Percentiles rank a stretch among this genome's conserved stretches.
Evolutionary conservation across 2,888 invertebrate genomes (phyloP).

Genomic region (Abrostola tripartita): DNA sequence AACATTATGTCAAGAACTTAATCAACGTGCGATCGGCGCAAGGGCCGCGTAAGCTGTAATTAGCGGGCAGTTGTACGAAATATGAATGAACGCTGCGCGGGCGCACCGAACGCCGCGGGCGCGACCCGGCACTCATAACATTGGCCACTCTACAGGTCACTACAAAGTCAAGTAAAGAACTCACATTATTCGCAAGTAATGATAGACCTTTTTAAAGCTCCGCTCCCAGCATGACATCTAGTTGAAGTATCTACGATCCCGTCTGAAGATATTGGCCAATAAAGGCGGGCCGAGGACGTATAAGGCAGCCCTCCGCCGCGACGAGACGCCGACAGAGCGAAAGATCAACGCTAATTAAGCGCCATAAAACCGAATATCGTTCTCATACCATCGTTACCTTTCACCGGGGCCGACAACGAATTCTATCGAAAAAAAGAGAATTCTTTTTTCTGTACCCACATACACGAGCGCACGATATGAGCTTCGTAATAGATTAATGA

Average conservation of each 20-base stretch:
- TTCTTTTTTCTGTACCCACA: constrained; percentile 62
- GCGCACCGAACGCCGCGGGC: constrained; percentile 69
- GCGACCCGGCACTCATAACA: constrained; percentile 62
- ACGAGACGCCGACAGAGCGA: constrained; percentile 76
- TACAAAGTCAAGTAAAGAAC: constrained; percentile 50
- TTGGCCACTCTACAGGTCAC: constrained; percentile 35
- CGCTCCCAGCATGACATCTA: constrained; percentile 72
- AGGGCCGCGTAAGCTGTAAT: constrained; percentile 74
- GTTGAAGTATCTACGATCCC: constrained; percentile 75
- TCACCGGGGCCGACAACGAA: constrained; percentile 76
- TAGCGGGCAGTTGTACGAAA: constrained; percentile 80
- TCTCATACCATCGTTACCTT: constrained; percentile 79
- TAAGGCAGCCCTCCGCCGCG: constrained; percentile 66
- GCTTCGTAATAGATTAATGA: constrained; percentile 86
- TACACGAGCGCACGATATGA: constrained; percentile 77
- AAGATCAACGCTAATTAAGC: constrained; percentile 84
- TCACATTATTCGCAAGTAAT: constrained; percentile 56
- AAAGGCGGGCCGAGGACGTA: constrained; percentile 73
- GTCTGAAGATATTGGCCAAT: constrained; percentile 75
- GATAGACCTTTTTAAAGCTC: constrained; percentile 64
- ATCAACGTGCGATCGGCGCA: constrained; percentile 72
- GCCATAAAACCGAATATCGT: constrained; percentile 85
- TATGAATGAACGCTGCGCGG: constrained; percentile 80
- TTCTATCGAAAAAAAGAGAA: constrained; percentile 64
- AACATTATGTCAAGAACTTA: constrained; percentile 79